Conservation (phyloP, 2,888 invertebrate genomes). For the Tetranychus truncatus region DNA sequence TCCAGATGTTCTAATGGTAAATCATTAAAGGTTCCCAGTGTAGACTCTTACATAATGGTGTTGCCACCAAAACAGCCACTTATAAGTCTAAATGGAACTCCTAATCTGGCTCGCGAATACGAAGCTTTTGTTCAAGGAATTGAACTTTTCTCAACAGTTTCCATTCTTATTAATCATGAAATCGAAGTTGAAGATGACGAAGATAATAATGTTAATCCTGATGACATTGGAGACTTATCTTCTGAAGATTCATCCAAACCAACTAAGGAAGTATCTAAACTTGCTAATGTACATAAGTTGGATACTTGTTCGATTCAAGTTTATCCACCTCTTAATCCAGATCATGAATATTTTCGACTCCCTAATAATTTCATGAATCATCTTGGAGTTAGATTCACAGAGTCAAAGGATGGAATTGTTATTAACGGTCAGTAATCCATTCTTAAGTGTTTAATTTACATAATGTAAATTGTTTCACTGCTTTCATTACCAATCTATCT, state of each 20-base stretch:
- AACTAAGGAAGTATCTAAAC: constrained; percentile 5
- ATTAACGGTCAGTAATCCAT: constrained; percentile 37
- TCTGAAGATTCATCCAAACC: background rate
- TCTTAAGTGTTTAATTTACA: background rate
- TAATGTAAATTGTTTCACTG: background rate
- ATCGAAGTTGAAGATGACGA: constrained; percentile 22
- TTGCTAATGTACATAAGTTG: constrained; percentile 42
- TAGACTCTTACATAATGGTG: constrained; percentile 70
- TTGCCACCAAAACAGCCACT: constrained; percentile 64
- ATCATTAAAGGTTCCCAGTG: constrained; percentile 50
- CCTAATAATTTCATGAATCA: constrained; percentile 54
- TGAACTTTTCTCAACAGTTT: constrained; percentile 65
- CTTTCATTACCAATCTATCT: background rate
- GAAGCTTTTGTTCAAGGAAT: constrained; percentile 69
- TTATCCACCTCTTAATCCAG: constrained; percentile 82
- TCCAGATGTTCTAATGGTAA: constrained; percentile 53
- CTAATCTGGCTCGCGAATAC: constrained; percentile 63
- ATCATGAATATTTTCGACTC: constrained; percentile 70
- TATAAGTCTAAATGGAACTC: constrained; percentile 60
- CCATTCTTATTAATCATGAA: constrained; percentile 37
- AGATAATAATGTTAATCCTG: constrained; percentile 22
- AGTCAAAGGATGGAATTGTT: constrained; percentile 72
- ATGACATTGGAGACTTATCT: constrained; percentile 10
- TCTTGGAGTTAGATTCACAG: constrained; percentile 59
- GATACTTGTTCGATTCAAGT: constrained; percentile 86